phyloP scores from a whole-genome alignment of 2,888 invertebrate genomes.

The Trichogramma evanescens region DNA sequence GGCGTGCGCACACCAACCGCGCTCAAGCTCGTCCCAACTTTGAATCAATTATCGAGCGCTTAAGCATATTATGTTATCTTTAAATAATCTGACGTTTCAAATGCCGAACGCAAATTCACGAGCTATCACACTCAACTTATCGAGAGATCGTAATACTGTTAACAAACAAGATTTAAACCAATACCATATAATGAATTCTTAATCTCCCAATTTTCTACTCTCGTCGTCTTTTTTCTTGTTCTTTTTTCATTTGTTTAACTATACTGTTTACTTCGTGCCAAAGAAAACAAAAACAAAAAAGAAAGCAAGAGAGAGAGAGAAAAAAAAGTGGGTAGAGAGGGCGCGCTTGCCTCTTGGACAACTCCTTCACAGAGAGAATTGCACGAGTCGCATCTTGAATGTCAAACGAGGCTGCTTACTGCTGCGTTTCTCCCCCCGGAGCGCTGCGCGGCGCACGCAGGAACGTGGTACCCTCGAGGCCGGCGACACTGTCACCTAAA shows the following conservation, averaged over 20 bases:
- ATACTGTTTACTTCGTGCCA: background rate
- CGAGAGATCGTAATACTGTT: background rate
- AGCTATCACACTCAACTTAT: background rate
- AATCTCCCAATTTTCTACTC: background rate
- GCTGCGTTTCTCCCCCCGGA: background rate
- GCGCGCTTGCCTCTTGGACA: background rate
- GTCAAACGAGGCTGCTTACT: conserved; percentile 9
- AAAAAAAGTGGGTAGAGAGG: background rate
- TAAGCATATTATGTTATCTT: no score
- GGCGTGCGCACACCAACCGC: no score
- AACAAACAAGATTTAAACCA: background rate
- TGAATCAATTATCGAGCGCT: no score
- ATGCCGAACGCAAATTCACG: conserved; percentile 1
- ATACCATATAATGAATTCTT: background rate
- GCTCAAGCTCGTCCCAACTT: no score
- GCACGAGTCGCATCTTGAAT: conserved; percentile 9
- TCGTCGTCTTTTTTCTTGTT: background rate
- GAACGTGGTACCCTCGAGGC: background rate
- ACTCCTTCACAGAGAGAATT: background rate
- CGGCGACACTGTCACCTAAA: conserved; percentile 4
- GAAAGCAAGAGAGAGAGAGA: background rate
- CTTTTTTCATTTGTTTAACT: background rate
- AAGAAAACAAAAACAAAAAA: background rate
- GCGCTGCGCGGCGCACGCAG: background rate
- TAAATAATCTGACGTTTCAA: no score